Base-by-base conservation (phyloP, 2,113 vertebrate species). In the Prunella fulvescens region DNA sequence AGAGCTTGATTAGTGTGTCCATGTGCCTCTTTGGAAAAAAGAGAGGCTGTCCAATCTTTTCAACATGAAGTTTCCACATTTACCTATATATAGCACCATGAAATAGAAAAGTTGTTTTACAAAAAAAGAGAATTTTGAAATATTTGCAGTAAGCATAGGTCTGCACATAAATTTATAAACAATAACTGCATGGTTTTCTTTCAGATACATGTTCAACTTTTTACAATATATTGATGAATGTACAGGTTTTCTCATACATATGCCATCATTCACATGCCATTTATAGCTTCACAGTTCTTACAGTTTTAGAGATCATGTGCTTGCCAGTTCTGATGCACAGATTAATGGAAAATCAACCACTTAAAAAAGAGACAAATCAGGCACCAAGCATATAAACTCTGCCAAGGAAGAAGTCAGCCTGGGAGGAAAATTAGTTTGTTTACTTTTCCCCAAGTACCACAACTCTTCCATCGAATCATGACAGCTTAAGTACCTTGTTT, bases 1-100 rank as follows among this genome's bases (percentile, higher is more conserved):
- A 98, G 94, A 33, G 96, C 96, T 80, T 97, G 95, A 14, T 91
- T 97, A 67, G 94, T 92, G 35, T 97, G 96, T 42, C 95, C 14
- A 71, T 53, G 50, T 97, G 76, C 97, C 97, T 98, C 44, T 4
- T 6, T 11, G 31, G 28, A 82, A 66, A 71, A 65, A 54, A 12
- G 1, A 74, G 25, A 65, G 26, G 7, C n/a, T 0, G 1, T 78
- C 26, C n/a, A 60, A 29, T 48, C 31, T 60, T 88, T 57, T 64
- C 51, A 74, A 4, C 7, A 10, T 13, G 25, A 83, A 42, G 12
- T 39, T 69, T 29, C 40, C 18, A 44, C 19, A 72, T 70, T 88
- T 54, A 45, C 29, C 19, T 62, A 19, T 7, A 45, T 7, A 73
- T 79, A 86, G 9, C 12, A 66, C 19, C 22, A 39, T 8, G 4